Evolutionary conservation across 2,888 invertebrate species (phyloP).

Genomic region (Antitype chi): DNA sequence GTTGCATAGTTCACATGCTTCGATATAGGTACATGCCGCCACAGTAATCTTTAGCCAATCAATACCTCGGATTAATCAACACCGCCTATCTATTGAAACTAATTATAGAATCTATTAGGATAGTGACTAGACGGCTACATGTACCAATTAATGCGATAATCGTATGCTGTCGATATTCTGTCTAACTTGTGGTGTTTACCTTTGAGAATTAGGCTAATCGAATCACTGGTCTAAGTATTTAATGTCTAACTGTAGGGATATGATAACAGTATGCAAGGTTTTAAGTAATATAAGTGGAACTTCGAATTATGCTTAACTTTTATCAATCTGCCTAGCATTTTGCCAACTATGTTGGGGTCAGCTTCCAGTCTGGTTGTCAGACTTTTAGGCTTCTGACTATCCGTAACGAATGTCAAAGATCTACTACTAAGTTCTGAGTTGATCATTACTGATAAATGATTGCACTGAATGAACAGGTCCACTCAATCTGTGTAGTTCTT

Average conservation of each 20-base stretch:
- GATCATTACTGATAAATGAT: too few relatives aligned
- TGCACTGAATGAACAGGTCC: too few relatives aligned
- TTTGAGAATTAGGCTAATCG: conserved; percentile 34
- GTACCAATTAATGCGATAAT: conserved; percentile 44
- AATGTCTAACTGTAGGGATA: conserved; percentile 15
- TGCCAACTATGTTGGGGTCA: neutral
- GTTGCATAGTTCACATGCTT: too few relatives aligned
- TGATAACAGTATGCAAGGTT: neutral
- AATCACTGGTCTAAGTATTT: conserved; percentile 8
- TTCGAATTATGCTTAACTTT: neutral
- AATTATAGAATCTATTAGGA: conserved; percentile 44
- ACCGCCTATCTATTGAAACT: conserved; percentile 1
- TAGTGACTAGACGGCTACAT: conserved; percentile 18
- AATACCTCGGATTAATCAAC: conserved; percentile 10
- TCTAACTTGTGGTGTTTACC: conserved; percentile 20
- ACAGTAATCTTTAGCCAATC: neutral
- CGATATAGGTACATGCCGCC: too few relatives aligned
- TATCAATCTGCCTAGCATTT: neutral
- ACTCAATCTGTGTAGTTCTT: too few relatives aligned
- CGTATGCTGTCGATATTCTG: conserved; percentile 36
- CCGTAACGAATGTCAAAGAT: too few relatives aligned
- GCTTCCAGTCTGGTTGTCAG: too few relatives aligned
- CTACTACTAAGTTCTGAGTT: too few relatives aligned
- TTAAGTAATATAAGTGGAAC: neutral
- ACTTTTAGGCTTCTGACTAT: too few relatives aligned